Percentiles rank a stretch among this genome's conserved stretches.
Evolutionary conservation across 2,113 vertebrate genomes (phyloP).

Genomic region (Camarhynchus parvulus): DNA sequence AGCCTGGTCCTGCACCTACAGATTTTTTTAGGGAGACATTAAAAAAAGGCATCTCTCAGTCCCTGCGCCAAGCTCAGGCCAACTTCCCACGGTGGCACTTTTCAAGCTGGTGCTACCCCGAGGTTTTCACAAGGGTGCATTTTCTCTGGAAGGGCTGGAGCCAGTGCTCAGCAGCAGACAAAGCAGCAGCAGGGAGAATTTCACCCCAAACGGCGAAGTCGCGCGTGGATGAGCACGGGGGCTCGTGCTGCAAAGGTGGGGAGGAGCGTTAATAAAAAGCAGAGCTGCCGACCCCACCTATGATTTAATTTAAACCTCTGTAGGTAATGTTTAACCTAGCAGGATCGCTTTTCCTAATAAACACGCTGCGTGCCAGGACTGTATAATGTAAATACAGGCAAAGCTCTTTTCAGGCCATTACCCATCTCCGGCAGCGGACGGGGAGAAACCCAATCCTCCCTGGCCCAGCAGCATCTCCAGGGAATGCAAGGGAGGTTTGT

Average conservation of each 20-base stretch:
- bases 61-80: not conserved
- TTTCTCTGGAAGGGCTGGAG: not conserved
- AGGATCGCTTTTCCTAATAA: constrained; percentile 38
- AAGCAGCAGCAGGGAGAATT: not conserved
- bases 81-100: not conserved
- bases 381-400: constrained; percentile 5
- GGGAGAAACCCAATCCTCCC: constrained; percentile 3
- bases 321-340: constrained; percentile 35
- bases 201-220: accelerated
- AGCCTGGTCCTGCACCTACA: not conserved
- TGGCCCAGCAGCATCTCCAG: not conserved
- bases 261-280: constrained; percentile 22
- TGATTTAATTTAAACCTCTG: constrained; percentile 42
- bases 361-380: not conserved
- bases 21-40: not conserved
- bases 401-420: not conserved
- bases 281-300: constrained; percentile 39
- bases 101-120: not conserved
- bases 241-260: not conserved
- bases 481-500: not conserved
- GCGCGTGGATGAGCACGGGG: not conserved
- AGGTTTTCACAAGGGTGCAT: accelerated
- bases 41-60: no score
- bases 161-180: not conserved
- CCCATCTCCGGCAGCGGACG: not conserved